Percentiles rank a stretch among this genome's conserved stretches.
These are phyloP conservation scores for Aphaenogaster ashmeadi DNA, from an alignment of 1,140 invertebrate species.

Conservation along the genomic window DNA sequence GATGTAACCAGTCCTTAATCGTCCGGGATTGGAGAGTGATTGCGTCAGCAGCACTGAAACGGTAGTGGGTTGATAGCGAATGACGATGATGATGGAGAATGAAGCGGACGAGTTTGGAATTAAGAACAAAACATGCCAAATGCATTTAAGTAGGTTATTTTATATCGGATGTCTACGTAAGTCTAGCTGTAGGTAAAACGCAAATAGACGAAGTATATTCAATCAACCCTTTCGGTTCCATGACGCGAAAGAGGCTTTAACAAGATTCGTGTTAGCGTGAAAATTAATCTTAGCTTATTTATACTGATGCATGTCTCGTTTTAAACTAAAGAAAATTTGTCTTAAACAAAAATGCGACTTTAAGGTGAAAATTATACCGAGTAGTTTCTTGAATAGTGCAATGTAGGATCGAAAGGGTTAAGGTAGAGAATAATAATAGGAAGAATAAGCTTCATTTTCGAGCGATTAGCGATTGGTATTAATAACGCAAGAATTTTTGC, in stretches of 20 bases:
- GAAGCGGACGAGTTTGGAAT: conserved; percentile 58
- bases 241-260: conserved; percentile 15
- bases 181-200: conserved; percentile 60
- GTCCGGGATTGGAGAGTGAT: neutral
- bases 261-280: neutral
- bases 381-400: neutral
- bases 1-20: conserved; percentile 19
- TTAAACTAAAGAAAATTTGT: conserved; percentile 23
- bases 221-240: conserved; percentile 14
- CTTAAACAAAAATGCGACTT: neutral
- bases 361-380: neutral
- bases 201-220: conserved; percentile 9
- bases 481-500: conserved; percentile 50
- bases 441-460: conserved; percentile 62
- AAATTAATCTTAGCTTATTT: conserved; percentile 37
- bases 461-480: conserved; percentile 59
- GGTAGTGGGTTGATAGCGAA: neutral
- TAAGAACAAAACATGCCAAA: conserved; percentile 81
- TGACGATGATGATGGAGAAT: conserved; percentile 39
- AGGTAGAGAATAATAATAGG: conserved; percentile 48
- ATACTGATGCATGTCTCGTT: conserved; percentile 31
- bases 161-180: conserved; percentile 71
- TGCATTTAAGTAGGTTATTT: conserved; percentile 82
- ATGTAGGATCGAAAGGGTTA: conserved; percentile 39
- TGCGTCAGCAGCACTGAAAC: neutral